phyloP scores from a whole-genome alignment of 2,888 invertebrate species.

The Philereme transversata region DNA sequence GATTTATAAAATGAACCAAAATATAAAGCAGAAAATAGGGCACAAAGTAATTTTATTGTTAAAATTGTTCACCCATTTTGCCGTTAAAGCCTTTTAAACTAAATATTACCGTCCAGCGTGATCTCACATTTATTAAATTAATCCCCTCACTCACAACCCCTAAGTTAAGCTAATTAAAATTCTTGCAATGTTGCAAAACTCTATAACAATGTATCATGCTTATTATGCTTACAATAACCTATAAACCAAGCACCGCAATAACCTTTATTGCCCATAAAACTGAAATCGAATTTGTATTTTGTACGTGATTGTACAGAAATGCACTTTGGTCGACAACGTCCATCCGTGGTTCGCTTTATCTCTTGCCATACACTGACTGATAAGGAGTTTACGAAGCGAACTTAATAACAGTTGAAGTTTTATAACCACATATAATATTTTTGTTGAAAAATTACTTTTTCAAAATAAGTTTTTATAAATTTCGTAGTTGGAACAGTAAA shows the following conservation, averaged over 20 bases:
- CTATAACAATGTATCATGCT: slow-evolving; percentile 32
- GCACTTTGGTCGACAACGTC: slow-evolving; percentile 64
- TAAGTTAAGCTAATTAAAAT: slow-evolving; percentile 27
- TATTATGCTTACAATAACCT: slow-evolving; percentile 29
- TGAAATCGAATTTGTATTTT: slow-evolving; percentile 45
- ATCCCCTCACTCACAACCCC: not conserved
- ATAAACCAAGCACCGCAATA: slow-evolving; percentile 28
- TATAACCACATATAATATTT: slow-evolving; percentile 39
- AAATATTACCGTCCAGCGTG: not conserved
- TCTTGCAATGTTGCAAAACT: slow-evolving; percentile 28
- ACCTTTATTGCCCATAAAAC: slow-evolving; percentile 36
- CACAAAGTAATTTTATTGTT: too few relatives aligned
- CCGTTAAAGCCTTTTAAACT: too few relatives aligned
- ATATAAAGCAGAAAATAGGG: too few relatives aligned
- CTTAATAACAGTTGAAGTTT: slow-evolving; percentile 73
- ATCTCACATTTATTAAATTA: slow-evolving; percentile 8
- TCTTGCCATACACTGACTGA: slow-evolving; percentile 76
- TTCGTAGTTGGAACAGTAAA: too few relatives aligned
- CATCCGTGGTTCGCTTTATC: slow-evolving; percentile 76
- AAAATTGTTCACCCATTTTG: too few relatives aligned
- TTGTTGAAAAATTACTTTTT: too few relatives aligned
- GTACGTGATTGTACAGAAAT: slow-evolving; percentile 61
- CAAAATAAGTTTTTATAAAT: too few relatives aligned
- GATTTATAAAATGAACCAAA: too few relatives aligned
- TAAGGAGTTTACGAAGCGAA: slow-evolving; percentile 78